Percentiles rank a stretch among this genome's conserved stretches.
Evolutionary conservation across 2,888 invertebrate genomes (phyloP).

Genomic region (Himalopsyche anomala): DNA sequence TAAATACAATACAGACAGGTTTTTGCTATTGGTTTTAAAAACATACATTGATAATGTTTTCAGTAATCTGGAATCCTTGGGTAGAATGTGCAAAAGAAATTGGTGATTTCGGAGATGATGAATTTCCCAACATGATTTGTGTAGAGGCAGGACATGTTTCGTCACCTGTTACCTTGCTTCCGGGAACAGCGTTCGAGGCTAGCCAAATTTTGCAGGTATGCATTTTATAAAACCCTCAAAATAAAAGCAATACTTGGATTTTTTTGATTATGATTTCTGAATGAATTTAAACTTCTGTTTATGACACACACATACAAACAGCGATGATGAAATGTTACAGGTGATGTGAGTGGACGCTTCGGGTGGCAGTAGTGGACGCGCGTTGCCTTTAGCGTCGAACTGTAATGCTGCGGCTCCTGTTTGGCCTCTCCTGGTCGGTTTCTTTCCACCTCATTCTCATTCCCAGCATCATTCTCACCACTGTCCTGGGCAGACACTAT

Average conservation of each 20-base stretch:
- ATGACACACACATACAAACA: no score
- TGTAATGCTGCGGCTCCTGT: slow-evolving; percentile 22
- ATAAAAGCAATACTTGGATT: no score
- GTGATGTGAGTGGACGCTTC: slow-evolving; percentile 72
- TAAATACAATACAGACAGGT: no score
- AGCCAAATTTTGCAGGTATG: slow-evolving; percentile 91
- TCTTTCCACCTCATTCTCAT: slow-evolving; percentile 46
- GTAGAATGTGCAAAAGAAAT: slow-evolving; percentile 94
- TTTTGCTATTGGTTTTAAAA: no score
- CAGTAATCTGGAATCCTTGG: slow-evolving; percentile 98
- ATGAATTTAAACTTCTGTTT: no score
- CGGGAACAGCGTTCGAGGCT: slow-evolving; percentile 94
- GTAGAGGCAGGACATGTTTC: slow-evolving; percentile 96
- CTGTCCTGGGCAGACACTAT: slow-evolving; percentile 60
- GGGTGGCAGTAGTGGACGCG: slow-evolving; percentile 55
- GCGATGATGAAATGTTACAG: slow-evolving; percentile 67
- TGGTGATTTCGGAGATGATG: slow-evolving; percentile 96
- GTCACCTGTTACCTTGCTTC: slow-evolving; percentile 89
- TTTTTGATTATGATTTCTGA: no score
- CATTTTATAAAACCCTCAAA: neutral
- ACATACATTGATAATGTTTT: slow-evolving; percentile 53
- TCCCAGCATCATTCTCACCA: slow-evolving; percentile 57
- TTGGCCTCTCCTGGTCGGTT: slow-evolving; percentile 49
- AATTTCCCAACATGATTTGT: slow-evolving; percentile 97
- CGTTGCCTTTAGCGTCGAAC: neutral